phyloP scores from a whole-genome alignment of 2,888 invertebrate species.

The Elgonia sp. region DNA sequence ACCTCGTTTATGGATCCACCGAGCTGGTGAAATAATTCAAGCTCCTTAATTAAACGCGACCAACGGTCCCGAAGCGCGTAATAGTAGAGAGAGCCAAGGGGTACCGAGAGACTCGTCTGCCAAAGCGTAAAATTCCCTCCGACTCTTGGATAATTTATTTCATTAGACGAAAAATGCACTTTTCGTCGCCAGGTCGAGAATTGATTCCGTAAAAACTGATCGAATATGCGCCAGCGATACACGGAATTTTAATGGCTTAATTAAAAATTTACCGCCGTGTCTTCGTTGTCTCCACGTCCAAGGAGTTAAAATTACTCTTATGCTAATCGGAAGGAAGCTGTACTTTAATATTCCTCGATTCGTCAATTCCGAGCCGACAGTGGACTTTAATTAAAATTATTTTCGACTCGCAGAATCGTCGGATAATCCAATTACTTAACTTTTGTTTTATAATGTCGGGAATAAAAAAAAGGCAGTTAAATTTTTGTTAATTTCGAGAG shows the following conservation, averaged over 20 bases:
- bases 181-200: slow-evolving; percentile 37
- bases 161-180: slow-evolving; percentile 57
- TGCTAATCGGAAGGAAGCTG: slow-evolving; percentile 33
- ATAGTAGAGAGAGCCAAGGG: slow-evolving; percentile 64
- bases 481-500: neutral
- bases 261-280: slow-evolving; percentile 44
- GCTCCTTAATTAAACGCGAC: slow-evolving; percentile 80
- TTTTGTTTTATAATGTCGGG: slow-evolving; percentile 35
- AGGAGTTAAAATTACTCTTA: slow-evolving; percentile 34
- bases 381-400: slow-evolving; percentile 48
- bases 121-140: slow-evolving; percentile 59
- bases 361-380: slow-evolving; percentile 4
- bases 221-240: slow-evolving; percentile 49
- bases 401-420: slow-evolving; percentile 10
- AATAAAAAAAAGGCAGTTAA: neutral
- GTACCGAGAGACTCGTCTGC: slow-evolving; percentile 56
- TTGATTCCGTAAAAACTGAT: slow-evolving; percentile 43
- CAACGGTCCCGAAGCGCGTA: slow-evolving; percentile 68
- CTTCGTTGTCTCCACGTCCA: neutral
- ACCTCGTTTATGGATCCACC: slow-evolving; percentile 69
- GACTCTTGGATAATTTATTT: slow-evolving; percentile 70
- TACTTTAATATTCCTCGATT: slow-evolving; percentile 23
- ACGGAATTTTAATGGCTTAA: slow-evolving; percentile 50
- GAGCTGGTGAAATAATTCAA: slow-evolving; percentile 78
- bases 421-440: slow-evolving; percentile 26